Base-by-base conservation (phyloP, 2,113 vertebrate species). In the Takifugu flavidus region DNA sequence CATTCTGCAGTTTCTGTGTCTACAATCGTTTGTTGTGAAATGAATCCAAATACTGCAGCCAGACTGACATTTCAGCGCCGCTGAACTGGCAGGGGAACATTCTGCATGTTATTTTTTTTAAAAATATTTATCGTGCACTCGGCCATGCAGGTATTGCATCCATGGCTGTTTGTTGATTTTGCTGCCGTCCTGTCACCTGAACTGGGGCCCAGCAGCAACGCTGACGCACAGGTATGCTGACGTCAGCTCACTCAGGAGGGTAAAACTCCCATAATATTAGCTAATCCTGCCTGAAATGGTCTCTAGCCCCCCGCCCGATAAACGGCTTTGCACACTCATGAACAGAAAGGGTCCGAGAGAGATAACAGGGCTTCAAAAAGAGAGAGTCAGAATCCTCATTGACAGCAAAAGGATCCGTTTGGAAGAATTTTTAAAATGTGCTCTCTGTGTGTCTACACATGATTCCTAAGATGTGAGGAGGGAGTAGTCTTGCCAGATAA, bases 241-340 rank as follows among this genome's bases (percentile, higher is more conserved):
- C 69, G 49, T 45, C 55, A 65, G 45, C 67, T 86, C 86, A 80
- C 76, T 87, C 53, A 66, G 70, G 65, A 59, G 6, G 13, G 58
- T 80, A 81, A 81, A 73, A 66, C 67, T 78, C 6, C 20, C 73
- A 80, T 86, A 80, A 79, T 86, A 75, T 86, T 70, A 84, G 76
- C 68, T 87, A 61, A 87, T 89, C 83, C 73, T 69, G 56, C 67
- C 75, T 69, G 73, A 84, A 84, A 86, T 69, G 72, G 64, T 80
- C 76, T 80, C 73, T 66, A 77, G 55, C 58, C 57, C 56, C 60
- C 34, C 46, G 49, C 42, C 74, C 72, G 74, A 64, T 70, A 74
- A 79, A 56, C 54, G 27, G 59, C 74, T 75, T 72, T 80, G 72
- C 54, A 75, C 53, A 29, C 47, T 10, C 1, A 58, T 53, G 61